Evolutionary conservation across 2,113 vertebrate genomes (phyloP).

Genomic region (Aegithalos caudatus): DNA sequence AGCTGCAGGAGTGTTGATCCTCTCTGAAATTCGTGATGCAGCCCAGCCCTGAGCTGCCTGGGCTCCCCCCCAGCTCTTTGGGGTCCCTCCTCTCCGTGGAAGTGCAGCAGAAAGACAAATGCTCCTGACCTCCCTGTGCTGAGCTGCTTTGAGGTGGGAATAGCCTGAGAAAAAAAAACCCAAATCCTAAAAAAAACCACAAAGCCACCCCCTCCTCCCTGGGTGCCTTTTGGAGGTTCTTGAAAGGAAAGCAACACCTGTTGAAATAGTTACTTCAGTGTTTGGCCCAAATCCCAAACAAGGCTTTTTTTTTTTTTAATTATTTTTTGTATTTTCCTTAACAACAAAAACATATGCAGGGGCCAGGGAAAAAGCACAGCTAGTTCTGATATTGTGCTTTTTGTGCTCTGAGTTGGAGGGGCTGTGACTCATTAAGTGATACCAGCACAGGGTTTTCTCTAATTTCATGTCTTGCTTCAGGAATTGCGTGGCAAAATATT

Average conservation of each 20-base stretch:
- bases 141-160: background rate
- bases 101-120: background rate
- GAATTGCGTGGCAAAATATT: background rate
- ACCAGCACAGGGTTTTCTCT: background rate
- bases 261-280: background rate
- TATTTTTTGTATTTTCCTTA: background rate
- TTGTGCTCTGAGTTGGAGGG: background rate
- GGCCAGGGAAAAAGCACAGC: slow-evolving; percentile 23
- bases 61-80: background rate
- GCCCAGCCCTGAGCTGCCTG: background rate
- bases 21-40: background rate
- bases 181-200: background rate
- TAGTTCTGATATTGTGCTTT: slow-evolving; percentile 26
- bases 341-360: slow-evolving; percentile 19
- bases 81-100: background rate
- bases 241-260: slow-evolving; percentile 35
- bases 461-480: background rate
- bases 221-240: background rate
- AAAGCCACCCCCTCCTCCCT: background rate
- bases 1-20: background rate
- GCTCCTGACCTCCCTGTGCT: background rate
- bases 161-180: background rate
- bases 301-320: background rate
- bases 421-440: background rate
- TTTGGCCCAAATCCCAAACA: slow-evolving; percentile 18